These are phyloP conservation scores for Epinotia brunnichana DNA, from an alignment of 2,888 invertebrate species.

Conservation along the genomic window DNA sequence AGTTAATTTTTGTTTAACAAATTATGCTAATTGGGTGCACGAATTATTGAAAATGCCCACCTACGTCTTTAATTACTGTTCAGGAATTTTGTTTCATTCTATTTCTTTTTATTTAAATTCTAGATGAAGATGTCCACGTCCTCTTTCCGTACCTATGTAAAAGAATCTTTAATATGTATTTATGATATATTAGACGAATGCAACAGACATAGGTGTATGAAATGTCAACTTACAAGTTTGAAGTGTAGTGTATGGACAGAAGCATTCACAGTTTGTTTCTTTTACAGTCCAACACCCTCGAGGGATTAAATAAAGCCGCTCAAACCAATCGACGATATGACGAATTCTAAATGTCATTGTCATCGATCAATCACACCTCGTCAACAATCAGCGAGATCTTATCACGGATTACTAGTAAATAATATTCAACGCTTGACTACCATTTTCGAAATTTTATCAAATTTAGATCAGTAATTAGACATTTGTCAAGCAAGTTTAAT, in stretches of 20 bases:
- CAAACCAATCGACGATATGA: slow-evolving; percentile 24
- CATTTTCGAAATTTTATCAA: background rate
- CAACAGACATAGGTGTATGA: too few relatives aligned
- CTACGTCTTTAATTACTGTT: too few relatives aligned
- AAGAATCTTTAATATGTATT: too few relatives aligned
- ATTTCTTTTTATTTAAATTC: too few relatives aligned
- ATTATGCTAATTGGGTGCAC: too few relatives aligned
- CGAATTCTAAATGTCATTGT: slow-evolving; percentile 21
- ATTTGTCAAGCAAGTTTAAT: too few relatives aligned
- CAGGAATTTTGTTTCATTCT: too few relatives aligned
- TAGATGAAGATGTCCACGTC: too few relatives aligned
- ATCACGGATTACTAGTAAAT: slow-evolving; percentile 28
- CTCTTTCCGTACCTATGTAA: too few relatives aligned
- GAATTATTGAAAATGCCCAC: too few relatives aligned
- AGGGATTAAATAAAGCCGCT: slow-evolving; percentile 30
- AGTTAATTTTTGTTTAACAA: too few relatives aligned
- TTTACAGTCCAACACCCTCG: slow-evolving; percentile 18
- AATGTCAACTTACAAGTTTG: background rate
- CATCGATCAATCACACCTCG: slow-evolving; percentile 38
- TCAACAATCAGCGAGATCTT: slow-evolving; percentile 37
- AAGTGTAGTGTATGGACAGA: background rate
- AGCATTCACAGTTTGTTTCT: background rate
- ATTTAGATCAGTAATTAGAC: background rate
- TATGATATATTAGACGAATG: too few relatives aligned
- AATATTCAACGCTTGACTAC: slow-evolving; percentile 10